phyloP scores from a whole-genome alignment of 2,888 invertebrate genomes.

The Matsumyia berberina region DNA sequence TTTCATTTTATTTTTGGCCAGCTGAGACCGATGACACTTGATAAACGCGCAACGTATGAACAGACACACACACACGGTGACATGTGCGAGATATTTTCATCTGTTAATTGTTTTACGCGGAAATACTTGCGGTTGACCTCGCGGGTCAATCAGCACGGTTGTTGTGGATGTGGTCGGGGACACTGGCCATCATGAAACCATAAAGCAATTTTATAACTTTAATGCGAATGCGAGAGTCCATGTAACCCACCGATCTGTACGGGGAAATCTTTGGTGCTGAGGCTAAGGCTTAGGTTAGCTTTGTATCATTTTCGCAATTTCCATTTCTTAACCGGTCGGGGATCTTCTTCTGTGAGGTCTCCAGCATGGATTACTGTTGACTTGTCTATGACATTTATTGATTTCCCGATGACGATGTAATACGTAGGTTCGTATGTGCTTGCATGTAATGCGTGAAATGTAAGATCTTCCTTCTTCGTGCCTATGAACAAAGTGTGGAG shows the following conservation, averaged over 20 bases:
- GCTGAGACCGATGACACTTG: slow-evolving; percentile 53
- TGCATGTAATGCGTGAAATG: slow-evolving; percentile 22
- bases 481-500: slow-evolving; percentile 12
- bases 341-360: slow-evolving; percentile 67
- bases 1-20: slow-evolving; percentile 27
- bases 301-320: slow-evolving; percentile 29
- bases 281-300: slow-evolving; percentile 5
- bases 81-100: slow-evolving; percentile 65
- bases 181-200: slow-evolving; percentile 58
- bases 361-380: slow-evolving; percentile 43
- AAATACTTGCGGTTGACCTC: slow-evolving; percentile 66
- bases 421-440: neutral
- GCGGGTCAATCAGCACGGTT: slow-evolving; percentile 60
- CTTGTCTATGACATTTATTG: slow-evolving; percentile 64
- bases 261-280: slow-evolving; percentile 46
- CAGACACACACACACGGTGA: slow-evolving; percentile 33
- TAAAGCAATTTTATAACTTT: slow-evolving; percentile 61
- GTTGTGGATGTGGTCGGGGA: slow-evolving; percentile 22
- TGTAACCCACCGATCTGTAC: slow-evolving; percentile 55
- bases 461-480: slow-evolving; percentile 1
- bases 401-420: slow-evolving; percentile 56
- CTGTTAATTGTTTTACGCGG: slow-evolving; percentile 73
- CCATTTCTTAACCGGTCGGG: slow-evolving; percentile 47
- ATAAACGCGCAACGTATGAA: slow-evolving; percentile 54
- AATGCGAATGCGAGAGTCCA: slow-evolving; percentile 32